Conservation (phyloP, 2,888 invertebrate genomes). For the Ochlodes sylvanus region DNA sequence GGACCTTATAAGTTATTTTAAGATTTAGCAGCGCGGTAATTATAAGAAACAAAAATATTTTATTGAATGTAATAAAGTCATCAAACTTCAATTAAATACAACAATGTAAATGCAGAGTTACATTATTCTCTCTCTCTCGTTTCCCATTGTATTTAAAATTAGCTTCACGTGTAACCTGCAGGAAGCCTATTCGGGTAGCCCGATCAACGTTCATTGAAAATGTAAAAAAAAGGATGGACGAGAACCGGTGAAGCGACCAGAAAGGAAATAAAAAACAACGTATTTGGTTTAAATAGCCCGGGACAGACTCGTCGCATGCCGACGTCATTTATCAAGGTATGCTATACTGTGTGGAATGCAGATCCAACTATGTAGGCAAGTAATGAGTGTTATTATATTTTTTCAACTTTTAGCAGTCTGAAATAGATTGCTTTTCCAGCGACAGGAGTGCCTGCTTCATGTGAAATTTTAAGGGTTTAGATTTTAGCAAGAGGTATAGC, state of each 20-base stretch:
- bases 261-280: constrained; percentile 33
- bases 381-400: constrained; percentile 6
- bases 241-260: constrained; percentile 28
- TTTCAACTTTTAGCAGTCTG: background rate
- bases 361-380: constrained; percentile 12
- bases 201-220: constrained; percentile 5
- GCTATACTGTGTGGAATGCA: constrained; percentile 31
- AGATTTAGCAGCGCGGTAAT: too few species aligned
- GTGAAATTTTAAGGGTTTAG: too few species aligned
- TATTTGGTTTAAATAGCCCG: constrained; percentile 44
- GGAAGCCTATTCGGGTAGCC: constrained; percentile 7
- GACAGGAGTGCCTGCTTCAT: too few species aligned
- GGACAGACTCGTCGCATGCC: constrained; percentile 41
- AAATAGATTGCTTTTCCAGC: background rate
- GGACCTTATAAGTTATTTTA: too few species aligned
- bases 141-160: background rate
- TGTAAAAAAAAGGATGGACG: constrained; percentile 19
- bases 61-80: too few species aligned
- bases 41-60: too few species aligned
- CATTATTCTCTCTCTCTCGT: background rate
- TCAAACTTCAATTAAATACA: too few species aligned
- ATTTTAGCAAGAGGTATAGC: too few species aligned
- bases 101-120: too few species aligned
- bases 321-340: constrained; percentile 41
- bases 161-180: background rate